Conservation (phyloP, 1,140 invertebrate genomes). For the Conus ventricosus region DNA sequence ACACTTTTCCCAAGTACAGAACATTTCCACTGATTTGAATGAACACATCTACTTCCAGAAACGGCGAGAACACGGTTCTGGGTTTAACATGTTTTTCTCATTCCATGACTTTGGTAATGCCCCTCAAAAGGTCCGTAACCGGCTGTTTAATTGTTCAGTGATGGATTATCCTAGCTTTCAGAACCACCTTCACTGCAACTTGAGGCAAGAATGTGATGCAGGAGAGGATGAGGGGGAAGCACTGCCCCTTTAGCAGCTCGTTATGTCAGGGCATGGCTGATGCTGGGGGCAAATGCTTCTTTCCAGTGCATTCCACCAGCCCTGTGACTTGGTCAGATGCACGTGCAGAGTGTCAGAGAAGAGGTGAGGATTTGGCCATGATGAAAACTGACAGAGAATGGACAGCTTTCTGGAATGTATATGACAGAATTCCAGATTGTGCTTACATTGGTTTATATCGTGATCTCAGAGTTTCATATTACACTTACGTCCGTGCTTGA, state of each 20-base stretch:
- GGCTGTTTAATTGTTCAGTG: constrained; percentile 9
- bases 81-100: neutral
- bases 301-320: neutral
- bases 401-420: neutral
- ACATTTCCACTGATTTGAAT: too few species aligned
- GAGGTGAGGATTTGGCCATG: neutral
- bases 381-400: neutral
- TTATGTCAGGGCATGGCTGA: neutral
- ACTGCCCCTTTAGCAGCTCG: constrained; percentile 23
- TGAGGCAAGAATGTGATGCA: neutral
- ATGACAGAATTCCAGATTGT: neutral
- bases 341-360: neutral
- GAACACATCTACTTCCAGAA: too few species aligned
- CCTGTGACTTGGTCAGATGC: neutral
- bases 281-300: neutral
- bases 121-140: neutral
- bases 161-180: neutral
- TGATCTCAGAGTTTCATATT: neutral
- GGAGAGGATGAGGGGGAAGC: constrained; percentile 20
- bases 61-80: neutral
- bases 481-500: neutral
- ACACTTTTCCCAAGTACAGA: neutral
- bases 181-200: constrained; percentile 16
- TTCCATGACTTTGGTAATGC: neutral
- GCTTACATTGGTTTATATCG: neutral